These are phyloP conservation scores for Dinothrombium tinctorium DNA, from an alignment of 1,140 invertebrate species.

Conservation along the genomic window DNA sequence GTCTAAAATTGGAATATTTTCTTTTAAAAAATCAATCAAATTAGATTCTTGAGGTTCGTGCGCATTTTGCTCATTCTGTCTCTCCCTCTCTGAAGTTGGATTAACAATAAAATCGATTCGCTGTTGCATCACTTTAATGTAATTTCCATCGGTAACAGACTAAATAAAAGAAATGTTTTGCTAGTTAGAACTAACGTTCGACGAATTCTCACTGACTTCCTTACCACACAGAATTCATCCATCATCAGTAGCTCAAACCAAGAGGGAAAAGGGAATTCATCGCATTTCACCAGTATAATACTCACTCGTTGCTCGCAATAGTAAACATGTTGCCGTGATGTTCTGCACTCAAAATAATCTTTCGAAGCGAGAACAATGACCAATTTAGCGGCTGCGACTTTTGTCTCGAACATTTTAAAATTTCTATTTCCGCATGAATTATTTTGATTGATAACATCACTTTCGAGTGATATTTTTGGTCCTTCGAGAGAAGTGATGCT, in stretches of 20 bases:
- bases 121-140: constrained; percentile 15
- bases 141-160: no score
- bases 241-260: constrained; percentile 14
- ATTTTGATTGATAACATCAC: no score
- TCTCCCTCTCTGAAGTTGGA: constrained; percentile 17
- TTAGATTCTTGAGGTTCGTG: constrained; percentile 19
- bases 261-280: constrained; percentile 15
- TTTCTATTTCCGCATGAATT: no score
- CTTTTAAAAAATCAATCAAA: constrained; percentile 15
- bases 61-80: no score
- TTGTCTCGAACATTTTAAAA: constrained; percentile 20
- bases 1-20: constrained; percentile 14
- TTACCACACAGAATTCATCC: constrained; percentile 14
- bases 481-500: no score
- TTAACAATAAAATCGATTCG: constrained; percentile 17
- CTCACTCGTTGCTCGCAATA: constrained; percentile 24
- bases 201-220: no score
- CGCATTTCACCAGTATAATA: constrained; percentile 19
- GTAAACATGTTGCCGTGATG: constrained; percentile 24
- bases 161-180: no score
- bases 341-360: constrained; percentile 20
- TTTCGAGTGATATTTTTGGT: no score
- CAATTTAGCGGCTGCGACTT: constrained; percentile 21
- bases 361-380: constrained; percentile 22
- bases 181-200: no score